Percentiles rank a stretch among this genome's conserved stretches.
These are phyloP conservation scores for Gymnosoma rotundatum DNA, from an alignment of 2,888 invertebrate species.

Conservation along the genomic window DNA sequence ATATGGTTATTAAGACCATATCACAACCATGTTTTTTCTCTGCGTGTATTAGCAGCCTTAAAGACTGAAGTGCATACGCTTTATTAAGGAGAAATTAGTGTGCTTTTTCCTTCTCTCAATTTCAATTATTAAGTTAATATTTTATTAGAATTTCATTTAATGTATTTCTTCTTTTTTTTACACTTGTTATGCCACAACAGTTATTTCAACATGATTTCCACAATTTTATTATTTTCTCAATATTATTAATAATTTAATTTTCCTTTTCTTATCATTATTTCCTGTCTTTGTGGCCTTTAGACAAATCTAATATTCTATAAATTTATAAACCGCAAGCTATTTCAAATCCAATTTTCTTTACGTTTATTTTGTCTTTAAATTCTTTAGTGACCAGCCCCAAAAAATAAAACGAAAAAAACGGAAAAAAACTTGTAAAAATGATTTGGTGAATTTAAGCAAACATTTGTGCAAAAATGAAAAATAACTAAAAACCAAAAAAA, in stretches of 20 bases:
- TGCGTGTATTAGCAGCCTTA: too few relatives aligned
- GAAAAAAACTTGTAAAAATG: constrained; percentile 21
- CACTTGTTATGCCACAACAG: background rate
- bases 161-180: background rate
- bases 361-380: constrained; percentile 36
- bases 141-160: too few relatives aligned
- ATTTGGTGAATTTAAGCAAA: constrained; percentile 63
- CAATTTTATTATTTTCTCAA: constrained; percentile 1
- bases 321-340: constrained; percentile 68
- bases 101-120: too few relatives aligned
- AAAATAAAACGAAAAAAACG: background rate
- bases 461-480: constrained; percentile 54
- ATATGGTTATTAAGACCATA: too few relatives aligned
- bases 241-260: background rate
- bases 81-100: too few relatives aligned
- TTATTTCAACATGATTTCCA: background rate
- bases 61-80: too few relatives aligned
- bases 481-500: constrained; percentile 12
- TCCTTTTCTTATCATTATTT: constrained; percentile 18
- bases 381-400: constrained; percentile 62
- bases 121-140: too few relatives aligned
- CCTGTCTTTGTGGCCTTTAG: constrained; percentile 47
- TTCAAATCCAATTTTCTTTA: constrained; percentile 67
- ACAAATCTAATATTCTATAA: constrained; percentile 66
- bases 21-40: too few relatives aligned